Evolutionary conservation across 1,140 invertebrate genomes (phyloP), one percentile per base, ranked within the genome.

Genomic region (Drosophila insularis): DNA sequence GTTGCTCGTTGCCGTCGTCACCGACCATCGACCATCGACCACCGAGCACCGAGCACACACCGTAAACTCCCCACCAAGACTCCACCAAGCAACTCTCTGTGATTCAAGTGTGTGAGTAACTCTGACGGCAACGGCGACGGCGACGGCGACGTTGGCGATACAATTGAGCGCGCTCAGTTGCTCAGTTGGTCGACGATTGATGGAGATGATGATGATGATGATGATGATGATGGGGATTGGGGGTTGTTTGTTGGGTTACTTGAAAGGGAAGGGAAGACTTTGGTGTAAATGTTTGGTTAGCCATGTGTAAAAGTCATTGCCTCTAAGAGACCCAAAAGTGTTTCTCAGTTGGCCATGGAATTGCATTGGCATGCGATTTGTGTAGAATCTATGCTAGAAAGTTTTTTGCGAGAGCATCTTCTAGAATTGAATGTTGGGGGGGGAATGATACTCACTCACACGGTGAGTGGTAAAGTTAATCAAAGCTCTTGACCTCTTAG

Each of bases 241-340:
- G 39, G 32, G 31, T 62, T 21, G 13, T 21, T 31, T 43, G 60
- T 31, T 27, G 4, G 54, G 54, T 43, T 27, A 5, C 27, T 27
- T 27, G 27, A 27, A 27, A 27, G 55, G 55, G 63, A 43, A 23
- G 69, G 7, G 53, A 17, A 8, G 59, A 62, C 59, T 17, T 40
- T 68, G 73, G 71, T 75, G 68, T 43, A 63, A 75, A 50, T 50
- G 66, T 53, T 71, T 77, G 72, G 78, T 78, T 82, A 86, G 78
- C 81, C 82, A 86, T 87, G 81, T 86, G 81, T 87, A 86, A 86
- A 87, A 86, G 81, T 86, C 82, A 86, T 73, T 86, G 81, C 82
- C 82, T 86, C 63, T 65, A 62, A 77, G 67, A 71, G 74, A 63
- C 55, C 71, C 69, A 58, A 86, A 86, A 73, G 69, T 67, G 58